A percentile compares a stretch with the other conserved stretches of the same genome.
These are phyloP conservation scores for Poecilia velifera DNA, from an alignment of 2,797 vertebrate species.

Conservation along the genomic window DNA sequence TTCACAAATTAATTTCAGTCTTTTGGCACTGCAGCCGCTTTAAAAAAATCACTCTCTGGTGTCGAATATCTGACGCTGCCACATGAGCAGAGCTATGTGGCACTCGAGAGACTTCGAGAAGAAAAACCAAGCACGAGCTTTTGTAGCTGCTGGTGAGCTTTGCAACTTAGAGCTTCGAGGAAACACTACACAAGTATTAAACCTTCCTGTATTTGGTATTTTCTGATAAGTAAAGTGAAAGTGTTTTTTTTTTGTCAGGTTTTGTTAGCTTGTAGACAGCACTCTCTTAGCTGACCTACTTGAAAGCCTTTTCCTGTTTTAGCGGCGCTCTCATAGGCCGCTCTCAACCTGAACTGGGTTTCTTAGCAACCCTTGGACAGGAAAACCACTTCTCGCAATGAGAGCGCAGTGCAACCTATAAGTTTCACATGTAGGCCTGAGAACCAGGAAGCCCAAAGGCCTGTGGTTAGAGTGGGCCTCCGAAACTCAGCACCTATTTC, in stretches of 20 bases:
- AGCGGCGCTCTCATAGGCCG: neutral
- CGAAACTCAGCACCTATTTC: neutral
- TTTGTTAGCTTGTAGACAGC: conserved; percentile 7
- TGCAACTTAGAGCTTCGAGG: neutral
- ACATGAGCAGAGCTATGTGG: neutral
- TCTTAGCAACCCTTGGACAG: conserved; percentile 54
- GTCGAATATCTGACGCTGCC: neutral
- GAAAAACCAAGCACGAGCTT: neutral
- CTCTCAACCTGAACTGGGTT: conserved; percentile 9
- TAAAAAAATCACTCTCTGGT: neutral
- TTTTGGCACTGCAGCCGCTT: neutral
- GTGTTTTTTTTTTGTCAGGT: neutral
- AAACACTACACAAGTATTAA: neutral
- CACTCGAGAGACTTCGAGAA: neutral
- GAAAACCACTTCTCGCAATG: conserved; percentile 28
- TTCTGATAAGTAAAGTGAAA: neutral
- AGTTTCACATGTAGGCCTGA: conserved; percentile 23
- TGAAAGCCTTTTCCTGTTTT: conserved; percentile 57
- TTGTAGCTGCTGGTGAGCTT: neutral
- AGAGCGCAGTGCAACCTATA: conserved; percentile 1
- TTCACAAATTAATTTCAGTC: neutral
- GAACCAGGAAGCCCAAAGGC: conserved; percentile 32
- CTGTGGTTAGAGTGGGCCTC: conserved; percentile 21
- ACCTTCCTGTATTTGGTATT: neutral
- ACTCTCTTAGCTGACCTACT: conserved; percentile 26